Base-by-base conservation (phyloP, 1,140 invertebrate genomes). In the Colletes latitarsis region DNA sequence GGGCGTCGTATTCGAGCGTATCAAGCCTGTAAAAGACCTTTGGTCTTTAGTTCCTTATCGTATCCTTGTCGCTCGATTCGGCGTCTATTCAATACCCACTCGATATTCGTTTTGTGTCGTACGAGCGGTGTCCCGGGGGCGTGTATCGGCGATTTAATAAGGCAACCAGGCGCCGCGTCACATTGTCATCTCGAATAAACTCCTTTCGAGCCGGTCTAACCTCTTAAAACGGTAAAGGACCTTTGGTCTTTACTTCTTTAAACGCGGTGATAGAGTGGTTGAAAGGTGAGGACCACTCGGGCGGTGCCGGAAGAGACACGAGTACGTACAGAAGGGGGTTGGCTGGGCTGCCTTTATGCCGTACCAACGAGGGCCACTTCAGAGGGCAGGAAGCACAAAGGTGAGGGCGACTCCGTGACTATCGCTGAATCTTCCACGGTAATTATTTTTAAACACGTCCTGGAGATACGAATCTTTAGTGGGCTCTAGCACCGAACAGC, bases 401-500 rank as follows among this genome's bases (percentile, higher is more conserved):
- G 90, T 90, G 88, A 92, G 88, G 88, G 77, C 88, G 90, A 92
- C 90, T 93, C 89, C 93, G 93, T 93, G 93, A 93, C 93, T 93
- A 93, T 93, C 93, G 88, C 77, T 85, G 88, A 60, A 93, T 93
- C 93, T 93, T 88, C 77, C 82, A 49, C 85, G 88, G 92, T 93
- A 93, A 93, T 93, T 93, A 93, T 93, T 93, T 93, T 93, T 92
- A 93, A 93, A 93, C 93, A 93, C 91, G 92, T 90, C 91, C 90
- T 90, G 90, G 84, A 91, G 93, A 93, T 93, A 93, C 79, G 89
- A 79, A 93, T 93, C 93, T 90, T 77, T 69, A 58, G 70, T 82
- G 21, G 64, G 63, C 49, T 83, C 57, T 83, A 75, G 81, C 69
- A 76, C 78, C 79, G 83, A 72, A 84, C 84, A 70, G 64, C 67